These are phyloP conservation scores for Grammomys surdaster DNA, from an alignment of 2,113 vertebrate species.

Conservation along the genomic window DNA sequence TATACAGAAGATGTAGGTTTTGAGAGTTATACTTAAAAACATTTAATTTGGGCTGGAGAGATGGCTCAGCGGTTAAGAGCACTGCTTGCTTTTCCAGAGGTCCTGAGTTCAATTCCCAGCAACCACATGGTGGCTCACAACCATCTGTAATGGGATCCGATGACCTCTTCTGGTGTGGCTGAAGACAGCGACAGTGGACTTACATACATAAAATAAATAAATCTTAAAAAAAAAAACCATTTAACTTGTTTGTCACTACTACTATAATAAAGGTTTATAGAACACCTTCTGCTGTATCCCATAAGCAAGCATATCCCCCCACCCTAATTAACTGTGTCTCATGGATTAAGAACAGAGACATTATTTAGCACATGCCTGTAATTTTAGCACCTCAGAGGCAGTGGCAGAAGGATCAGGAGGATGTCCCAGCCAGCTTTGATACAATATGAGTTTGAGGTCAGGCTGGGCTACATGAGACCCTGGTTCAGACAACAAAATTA, in stretches of 20 bases:
- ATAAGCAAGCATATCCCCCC: neutral
- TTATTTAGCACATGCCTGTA: neutral
- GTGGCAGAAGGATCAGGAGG: neutral
- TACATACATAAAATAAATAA: no score
- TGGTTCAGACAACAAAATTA: neutral
- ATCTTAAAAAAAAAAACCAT: neutral
- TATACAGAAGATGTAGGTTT: neutral
- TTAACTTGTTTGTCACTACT: constrained; percentile 46
- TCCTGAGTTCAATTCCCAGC: no score
- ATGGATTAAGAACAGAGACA: constrained; percentile 44
- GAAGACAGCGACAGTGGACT: no score
- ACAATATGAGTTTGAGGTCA: neutral
- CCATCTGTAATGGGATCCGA: no score
- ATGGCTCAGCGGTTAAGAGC: no score
- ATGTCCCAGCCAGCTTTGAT: neutral
- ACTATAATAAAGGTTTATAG: neutral
- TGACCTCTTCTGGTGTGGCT: no score
- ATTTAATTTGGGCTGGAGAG: constrained; percentile 26
- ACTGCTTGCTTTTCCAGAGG: no score
- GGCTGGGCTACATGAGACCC: neutral
- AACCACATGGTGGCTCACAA: no score
- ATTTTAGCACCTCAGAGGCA: neutral
- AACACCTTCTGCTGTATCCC: neutral
- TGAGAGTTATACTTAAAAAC: neutral
- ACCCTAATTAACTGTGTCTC: neutral